phyloP scores from a whole-genome alignment of 2,797 vertebrate species.

The Melanotaenia parkinsoni region DNA sequence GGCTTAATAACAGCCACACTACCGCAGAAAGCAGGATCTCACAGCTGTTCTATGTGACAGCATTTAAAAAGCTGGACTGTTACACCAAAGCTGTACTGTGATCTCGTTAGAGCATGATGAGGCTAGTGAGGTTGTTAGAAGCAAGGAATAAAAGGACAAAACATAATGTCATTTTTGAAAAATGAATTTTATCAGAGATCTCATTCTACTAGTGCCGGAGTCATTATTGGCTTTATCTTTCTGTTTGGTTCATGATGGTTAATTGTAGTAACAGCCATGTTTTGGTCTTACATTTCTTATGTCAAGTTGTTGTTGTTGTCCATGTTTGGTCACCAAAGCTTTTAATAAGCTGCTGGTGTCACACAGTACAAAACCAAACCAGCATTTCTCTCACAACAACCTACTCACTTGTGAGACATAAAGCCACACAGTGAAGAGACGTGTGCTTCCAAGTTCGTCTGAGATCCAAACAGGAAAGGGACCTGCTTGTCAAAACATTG shows the following conservation, averaged over 20 bases:
- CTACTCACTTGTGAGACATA: not conserved
- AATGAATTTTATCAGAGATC: too few relatives aligned
- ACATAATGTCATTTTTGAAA: not conserved
- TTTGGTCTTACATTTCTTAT: slow-evolving; percentile 3
- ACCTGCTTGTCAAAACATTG: slow-evolving; percentile 8
- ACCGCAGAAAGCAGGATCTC: too few relatives aligned
- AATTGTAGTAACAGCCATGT: not conserved
- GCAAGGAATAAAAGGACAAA: not conserved
- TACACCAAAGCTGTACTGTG: not conserved
- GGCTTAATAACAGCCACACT: not conserved
- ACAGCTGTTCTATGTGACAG: too few relatives aligned
- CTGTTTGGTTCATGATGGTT: not conserved
- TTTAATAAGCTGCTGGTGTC: slow-evolving; percentile 8
- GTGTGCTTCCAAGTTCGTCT: not conserved
- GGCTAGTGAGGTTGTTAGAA: not conserved
- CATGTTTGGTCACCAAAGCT: not conserved
- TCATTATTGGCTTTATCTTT: not conserved
- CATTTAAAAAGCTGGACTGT: not conserved
- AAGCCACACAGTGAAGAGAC: not conserved
- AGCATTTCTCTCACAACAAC: not conserved
- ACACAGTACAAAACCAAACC: not conserved
- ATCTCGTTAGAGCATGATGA: not conserved
- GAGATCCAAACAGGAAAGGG: slow-evolving; percentile 9
- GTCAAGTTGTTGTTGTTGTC: slow-evolving; percentile 2
- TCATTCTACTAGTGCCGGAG: too few relatives aligned